A percentile compares a stretch with the other conserved stretches of the same genome.
Conservation (phyloP, 2,797 vertebrate species). For the Sebastes oblongus region DNA sequence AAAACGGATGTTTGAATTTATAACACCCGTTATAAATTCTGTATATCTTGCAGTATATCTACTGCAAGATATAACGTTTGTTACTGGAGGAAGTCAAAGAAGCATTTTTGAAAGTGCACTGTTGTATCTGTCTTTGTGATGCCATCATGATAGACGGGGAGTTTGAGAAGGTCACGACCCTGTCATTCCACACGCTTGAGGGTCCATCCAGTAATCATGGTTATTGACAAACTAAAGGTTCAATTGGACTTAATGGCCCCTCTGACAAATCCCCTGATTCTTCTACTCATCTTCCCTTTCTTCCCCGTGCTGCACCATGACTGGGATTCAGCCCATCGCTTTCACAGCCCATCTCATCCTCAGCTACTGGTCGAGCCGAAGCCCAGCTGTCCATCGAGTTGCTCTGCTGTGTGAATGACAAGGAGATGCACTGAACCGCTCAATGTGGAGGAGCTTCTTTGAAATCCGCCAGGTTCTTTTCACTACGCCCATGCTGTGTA, state of each 20-base stretch:
- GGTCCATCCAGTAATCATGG: slow-evolving; percentile 62
- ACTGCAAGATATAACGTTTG: neutral
- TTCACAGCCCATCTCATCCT: slow-evolving; percentile 69
- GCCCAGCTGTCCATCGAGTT: slow-evolving; percentile 77
- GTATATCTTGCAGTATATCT: no score
- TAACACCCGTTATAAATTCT: no score
- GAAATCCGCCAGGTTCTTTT: slow-evolving; percentile 79
- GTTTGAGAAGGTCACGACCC: slow-evolving; percentile 35
- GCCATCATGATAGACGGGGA: slow-evolving; percentile 11
- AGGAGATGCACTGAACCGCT: slow-evolving; percentile 73
- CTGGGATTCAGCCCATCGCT: slow-evolving; percentile 54
- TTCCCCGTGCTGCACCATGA: slow-evolving; percentile 46
- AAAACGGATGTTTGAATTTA: neutral
- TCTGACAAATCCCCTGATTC: slow-evolving; percentile 56
- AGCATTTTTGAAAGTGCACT: neutral
- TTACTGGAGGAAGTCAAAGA: neutral
- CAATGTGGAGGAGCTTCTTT: slow-evolving; percentile 74
- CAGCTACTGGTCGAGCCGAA: slow-evolving; percentile 54
- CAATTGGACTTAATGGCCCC: slow-evolving; percentile 51
- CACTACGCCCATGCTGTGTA: slow-evolving; percentile 71
- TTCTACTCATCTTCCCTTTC: slow-evolving; percentile 56
- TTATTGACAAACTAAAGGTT: slow-evolving; percentile 72
- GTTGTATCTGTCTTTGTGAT: neutral
- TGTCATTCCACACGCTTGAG: slow-evolving; percentile 41
- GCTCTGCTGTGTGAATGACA: slow-evolving; percentile 79